Evolutionary conservation across 2,797 vertebrate species (phyloP).

Genomic region (Galagoides demidoff): DNA sequence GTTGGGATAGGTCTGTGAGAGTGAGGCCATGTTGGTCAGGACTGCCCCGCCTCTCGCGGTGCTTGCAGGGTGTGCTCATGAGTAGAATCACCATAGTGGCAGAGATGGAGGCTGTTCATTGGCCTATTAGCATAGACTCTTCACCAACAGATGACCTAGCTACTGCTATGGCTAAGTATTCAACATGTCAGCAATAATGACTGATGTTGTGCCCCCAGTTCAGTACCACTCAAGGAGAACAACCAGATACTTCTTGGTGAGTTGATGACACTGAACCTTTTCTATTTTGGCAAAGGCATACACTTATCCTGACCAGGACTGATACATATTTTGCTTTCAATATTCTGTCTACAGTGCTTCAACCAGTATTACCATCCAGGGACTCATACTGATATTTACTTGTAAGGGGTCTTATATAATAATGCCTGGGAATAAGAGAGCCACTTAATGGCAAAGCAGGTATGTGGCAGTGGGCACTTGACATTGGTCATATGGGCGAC

Average conservation of each 20-base stretch:
- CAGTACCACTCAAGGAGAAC: background rate
- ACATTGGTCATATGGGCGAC: background rate
- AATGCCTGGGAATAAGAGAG: background rate
- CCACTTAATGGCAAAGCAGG: conserved; percentile 5
- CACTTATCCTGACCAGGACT: background rate
- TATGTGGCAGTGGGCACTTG: background rate
- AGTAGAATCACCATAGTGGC: background rate
- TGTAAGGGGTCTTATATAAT: background rate
- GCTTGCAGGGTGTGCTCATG: background rate
- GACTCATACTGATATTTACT: background rate
- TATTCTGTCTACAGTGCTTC: background rate
- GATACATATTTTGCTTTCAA: background rate
- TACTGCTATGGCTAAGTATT: background rate
- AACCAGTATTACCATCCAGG: background rate
- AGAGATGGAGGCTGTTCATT: background rate
- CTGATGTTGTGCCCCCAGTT: background rate
- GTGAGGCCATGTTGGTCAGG: background rate
- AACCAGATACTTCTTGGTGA: background rate
- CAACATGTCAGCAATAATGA: background rate
- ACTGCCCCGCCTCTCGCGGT: background rate
- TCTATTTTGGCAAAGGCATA: background rate
- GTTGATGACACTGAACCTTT: background rate
- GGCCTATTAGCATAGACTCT: background rate
- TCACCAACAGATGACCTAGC: background rate
- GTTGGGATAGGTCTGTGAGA: background rate